Percentiles rank a stretch among this genome's conserved stretches.
Conservation (phyloP, 2,113 vertebrate species). For the Strigops habroptila region DNA sequence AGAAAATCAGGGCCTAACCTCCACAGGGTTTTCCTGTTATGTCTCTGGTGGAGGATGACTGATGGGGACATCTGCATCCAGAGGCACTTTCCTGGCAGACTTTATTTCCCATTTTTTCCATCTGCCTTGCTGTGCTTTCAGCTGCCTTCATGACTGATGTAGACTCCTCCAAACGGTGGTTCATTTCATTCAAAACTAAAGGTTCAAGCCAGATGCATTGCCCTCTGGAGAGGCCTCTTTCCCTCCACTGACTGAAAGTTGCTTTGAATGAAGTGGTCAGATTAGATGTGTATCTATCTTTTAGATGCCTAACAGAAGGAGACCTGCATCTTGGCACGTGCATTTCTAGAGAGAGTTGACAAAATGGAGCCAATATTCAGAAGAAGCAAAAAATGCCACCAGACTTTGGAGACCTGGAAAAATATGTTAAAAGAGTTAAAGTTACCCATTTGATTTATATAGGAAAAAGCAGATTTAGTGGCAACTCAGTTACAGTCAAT, state of each 20-base stretch:
- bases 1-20: background rate
- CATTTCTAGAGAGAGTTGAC: background rate
- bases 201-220: background rate
- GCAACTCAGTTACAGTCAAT: background rate
- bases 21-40: background rate
- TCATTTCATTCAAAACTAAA: background rate
- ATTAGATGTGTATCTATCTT: background rate
- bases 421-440: background rate
- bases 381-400: background rate
- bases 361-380: background rate
- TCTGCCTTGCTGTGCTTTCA: background rate
- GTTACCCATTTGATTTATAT: background rate
- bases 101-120: background rate
- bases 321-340: background rate
- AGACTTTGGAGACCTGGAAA: background rate
- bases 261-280: background rate
- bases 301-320: background rate
- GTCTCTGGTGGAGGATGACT: background rate
- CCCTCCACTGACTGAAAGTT: background rate
- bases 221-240: background rate
- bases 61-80: background rate
- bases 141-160: background rate
- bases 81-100: background rate
- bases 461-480: slow-evolving; percentile 16
- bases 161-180: background rate